Base-by-base conservation (phyloP, 1,140 invertebrate species). In the Limonius californicus region DNA sequence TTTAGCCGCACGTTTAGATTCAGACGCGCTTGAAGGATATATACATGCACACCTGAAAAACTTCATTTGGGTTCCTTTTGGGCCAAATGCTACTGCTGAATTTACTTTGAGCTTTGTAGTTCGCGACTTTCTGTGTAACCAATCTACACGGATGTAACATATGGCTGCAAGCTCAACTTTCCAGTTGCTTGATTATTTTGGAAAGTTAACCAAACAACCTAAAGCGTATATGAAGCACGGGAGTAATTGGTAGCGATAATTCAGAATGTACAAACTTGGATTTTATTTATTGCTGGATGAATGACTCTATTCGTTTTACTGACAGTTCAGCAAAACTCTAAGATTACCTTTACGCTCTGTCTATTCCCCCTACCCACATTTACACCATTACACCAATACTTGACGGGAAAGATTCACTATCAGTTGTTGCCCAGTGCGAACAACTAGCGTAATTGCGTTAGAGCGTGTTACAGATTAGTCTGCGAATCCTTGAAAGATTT, bases 1-100 rank as follows among this genome's bases (percentile, higher is more conserved):
- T 57, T 57, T 57, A 35, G 18, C 23, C 56, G 23, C 56, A 57
- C 56, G 56, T 57, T 55, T 57, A 50, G 45, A 50, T 50, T 50
- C 45, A 50, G 15, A 50, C 16, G 16, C 45, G n/a, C 20, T 50
- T 21, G 16, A 50, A 50, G 45, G 45, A 50, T 50, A 50, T 21
- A 50, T 50, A 19, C 20, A 50, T 50, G 12, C 45, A 50, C 45
- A 50, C 45, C 45, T 50, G 45, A 50, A 50, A 50, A 50, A 50
- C 45, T 50, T 50, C 45, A 50, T 50, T 50, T 50, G 15, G 45
- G 14, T 50, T 50, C 45, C 45, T 50, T 50, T 14, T 6, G 45
- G 45, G 45, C 45, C 45, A 50, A 50, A 50, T 50, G 45, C 20
- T 50, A n/a, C 20, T 50, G 20, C 42, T 45, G 42, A 50, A 50